These are phyloP conservation scores for Leptobrachium ailaonicum DNA, from an alignment of 2,113 vertebrate genomes.

Conservation along the genomic window DNA sequence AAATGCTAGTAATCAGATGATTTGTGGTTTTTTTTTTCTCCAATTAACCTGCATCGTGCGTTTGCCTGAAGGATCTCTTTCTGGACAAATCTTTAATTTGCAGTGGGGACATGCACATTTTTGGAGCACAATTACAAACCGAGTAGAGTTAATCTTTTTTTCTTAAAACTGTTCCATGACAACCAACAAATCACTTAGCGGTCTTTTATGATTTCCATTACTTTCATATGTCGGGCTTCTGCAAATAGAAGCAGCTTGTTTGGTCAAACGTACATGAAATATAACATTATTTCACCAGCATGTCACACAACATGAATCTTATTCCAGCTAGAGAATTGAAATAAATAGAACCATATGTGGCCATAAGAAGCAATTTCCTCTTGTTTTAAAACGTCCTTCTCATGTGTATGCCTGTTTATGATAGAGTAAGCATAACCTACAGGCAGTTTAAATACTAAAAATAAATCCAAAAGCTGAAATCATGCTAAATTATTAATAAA, in stretches of 20 bases:
- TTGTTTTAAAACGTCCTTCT: conserved; percentile 23
- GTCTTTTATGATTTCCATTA: not conserved
- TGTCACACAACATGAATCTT: not conserved
- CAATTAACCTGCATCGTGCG: not conserved
- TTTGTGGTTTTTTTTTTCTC: too few species aligned
- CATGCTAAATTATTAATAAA: too few species aligned
- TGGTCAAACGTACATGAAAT: not conserved
- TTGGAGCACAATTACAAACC: not conserved
- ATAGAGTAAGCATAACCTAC: not conserved
- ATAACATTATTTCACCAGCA: conserved; percentile 21
- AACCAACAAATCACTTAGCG: conserved; percentile 1
- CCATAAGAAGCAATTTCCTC: conserved; percentile 32
- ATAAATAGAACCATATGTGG: conserved; percentile 29
- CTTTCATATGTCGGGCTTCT: not conserved
- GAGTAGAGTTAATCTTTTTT: not conserved
- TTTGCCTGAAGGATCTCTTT: not conserved
- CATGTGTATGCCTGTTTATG: conserved; percentile 1
- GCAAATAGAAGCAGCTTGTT: not conserved
- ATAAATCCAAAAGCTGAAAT: too few species aligned
- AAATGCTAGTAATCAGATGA: too few species aligned
- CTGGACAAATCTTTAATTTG: not conserved
- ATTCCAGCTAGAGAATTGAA: not conserved
- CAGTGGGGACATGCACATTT: not conserved
- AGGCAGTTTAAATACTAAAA: too few species aligned
- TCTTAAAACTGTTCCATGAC: not conserved